Conservation (phyloP, 1,140 invertebrate genomes). For the Calliopsis andreniformis region DNA sequence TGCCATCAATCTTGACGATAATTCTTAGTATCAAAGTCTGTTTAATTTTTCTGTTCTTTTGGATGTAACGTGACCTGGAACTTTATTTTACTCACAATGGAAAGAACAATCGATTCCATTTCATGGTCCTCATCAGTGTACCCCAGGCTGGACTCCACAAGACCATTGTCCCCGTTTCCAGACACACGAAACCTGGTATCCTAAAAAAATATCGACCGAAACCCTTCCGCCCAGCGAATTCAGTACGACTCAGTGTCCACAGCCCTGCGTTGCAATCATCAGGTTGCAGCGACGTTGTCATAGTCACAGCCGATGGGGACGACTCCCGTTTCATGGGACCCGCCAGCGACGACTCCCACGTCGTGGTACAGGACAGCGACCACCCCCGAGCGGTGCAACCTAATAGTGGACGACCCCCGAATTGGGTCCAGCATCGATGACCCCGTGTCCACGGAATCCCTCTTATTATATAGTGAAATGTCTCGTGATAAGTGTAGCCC, state of each 20-base stretch:
- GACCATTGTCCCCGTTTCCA: not conserved
- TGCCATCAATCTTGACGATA: too few species aligned
- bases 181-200: not conserved
- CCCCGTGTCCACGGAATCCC: not conserved
- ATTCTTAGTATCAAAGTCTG: too few species aligned
- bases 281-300: conserved; percentile 7
- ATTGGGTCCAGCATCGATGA: not conserved
- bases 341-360: conserved; percentile 1
- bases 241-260: not conserved
- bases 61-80: too few species aligned
- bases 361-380: conserved; percentile 14
- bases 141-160: too few species aligned
- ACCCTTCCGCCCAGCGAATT: not conserved
- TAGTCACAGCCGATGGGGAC: conserved; percentile 21
- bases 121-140: too few species aligned
- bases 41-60: too few species aligned
- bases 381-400: conserved; percentile 13
- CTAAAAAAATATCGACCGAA: not conserved
- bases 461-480: not conserved
- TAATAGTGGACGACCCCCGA: conserved; percentile 6
- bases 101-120: too few species aligned
- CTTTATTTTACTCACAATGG: too few species aligned
- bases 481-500: too few species aligned
- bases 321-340: conserved; percentile 17
- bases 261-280: conserved; percentile 4